Evolutionary conservation across 2,113 vertebrate species (phyloP), one percentile per base, ranked within the genome.

Genomic region (Nothobranchius furzeri): DNA sequence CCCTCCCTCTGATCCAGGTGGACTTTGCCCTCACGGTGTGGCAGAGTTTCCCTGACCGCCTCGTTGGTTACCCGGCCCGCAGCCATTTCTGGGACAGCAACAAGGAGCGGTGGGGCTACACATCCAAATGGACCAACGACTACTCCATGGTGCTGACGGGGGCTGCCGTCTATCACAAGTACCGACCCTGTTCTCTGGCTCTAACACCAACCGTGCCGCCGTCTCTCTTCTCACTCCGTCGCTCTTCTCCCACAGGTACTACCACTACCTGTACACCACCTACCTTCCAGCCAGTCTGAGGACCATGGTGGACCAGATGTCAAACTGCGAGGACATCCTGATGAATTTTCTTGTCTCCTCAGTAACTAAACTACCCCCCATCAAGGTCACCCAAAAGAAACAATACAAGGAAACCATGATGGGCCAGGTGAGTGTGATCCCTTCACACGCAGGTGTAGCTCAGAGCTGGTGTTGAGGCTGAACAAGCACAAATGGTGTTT

Each of bases 341-440:
- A 99, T 99, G 95, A 99, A 99, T 90, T 99, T 99, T 87, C 93
- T 99, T 79, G 97, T 99, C 89, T 99, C 98, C 2, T 94, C 96
- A 0, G 96, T 99, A 86, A 95, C 96, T 74, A 99, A 98, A 91
- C 92, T 99, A 90, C 98, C 98, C 77, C 98, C 98, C 78, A 96
- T 99, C 91, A 99, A 99, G 93, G 96, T 99, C 89, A 99, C 98
- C 14, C 97, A 99, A 91, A 99, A 99, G 89, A 99, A 99, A 86
- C 98, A 99, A 86, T 99, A 99, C 87, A 99, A 99, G 81, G 98
- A 99, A 91, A 97, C 96, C 55, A 99, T 99, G 96, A 99, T 99
- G 98, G 96, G 95, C 87, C 97, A 99, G 97, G 98, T 99, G 76
- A 82, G n/a, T n/a, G 25, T 6, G 37, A 40, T 40, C 7, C 4